These are phyloP conservation scores for Peucedramus taeniatus DNA, from an alignment of 2,113 vertebrate genomes.

Conservation along the genomic window DNA sequence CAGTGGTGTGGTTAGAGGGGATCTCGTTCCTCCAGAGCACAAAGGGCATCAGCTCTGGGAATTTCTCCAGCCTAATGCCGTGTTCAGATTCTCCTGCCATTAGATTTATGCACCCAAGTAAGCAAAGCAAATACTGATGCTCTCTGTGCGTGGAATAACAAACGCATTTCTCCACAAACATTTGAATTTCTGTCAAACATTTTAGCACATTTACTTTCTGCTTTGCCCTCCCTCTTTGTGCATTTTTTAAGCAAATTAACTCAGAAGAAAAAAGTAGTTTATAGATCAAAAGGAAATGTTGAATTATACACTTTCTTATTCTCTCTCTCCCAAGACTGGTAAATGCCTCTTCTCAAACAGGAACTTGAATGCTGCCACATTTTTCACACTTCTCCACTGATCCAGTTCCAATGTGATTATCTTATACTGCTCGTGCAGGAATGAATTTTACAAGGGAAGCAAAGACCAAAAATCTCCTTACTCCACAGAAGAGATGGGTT, in stretches of 20 bases:
- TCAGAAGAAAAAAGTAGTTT: conserved; percentile 53
- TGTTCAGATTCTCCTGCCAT: neutral
- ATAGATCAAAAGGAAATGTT: conserved; percentile 56
- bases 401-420: conserved; percentile 56
- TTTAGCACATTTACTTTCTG: conserved; percentile 49
- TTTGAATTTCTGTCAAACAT: conserved; percentile 51
- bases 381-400: conserved; percentile 45
- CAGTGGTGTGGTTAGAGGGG: neutral
- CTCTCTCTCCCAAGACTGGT: conserved; percentile 40
- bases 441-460: neutral
- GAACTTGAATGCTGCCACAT: conserved; percentile 44
- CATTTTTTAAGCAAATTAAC: conserved; percentile 62
- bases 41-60: neutral
- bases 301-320: conserved; percentile 56
- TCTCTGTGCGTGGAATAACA: conserved; percentile 48
- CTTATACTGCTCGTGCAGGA: conserved; percentile 3
- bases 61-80: neutral
- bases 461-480: neutral
- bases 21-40: neutral
- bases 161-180: neutral
- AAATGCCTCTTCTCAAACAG: conserved; percentile 45
- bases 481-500: neutral
- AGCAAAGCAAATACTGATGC: conserved; percentile 19
- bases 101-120: conserved; percentile 1
- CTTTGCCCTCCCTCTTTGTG: conserved; percentile 31